Evolutionary conservation across 2,113 vertebrate species (phyloP), one percentile per base, ranked within the genome.

Genomic region (Chionodraco myersi): DNA sequence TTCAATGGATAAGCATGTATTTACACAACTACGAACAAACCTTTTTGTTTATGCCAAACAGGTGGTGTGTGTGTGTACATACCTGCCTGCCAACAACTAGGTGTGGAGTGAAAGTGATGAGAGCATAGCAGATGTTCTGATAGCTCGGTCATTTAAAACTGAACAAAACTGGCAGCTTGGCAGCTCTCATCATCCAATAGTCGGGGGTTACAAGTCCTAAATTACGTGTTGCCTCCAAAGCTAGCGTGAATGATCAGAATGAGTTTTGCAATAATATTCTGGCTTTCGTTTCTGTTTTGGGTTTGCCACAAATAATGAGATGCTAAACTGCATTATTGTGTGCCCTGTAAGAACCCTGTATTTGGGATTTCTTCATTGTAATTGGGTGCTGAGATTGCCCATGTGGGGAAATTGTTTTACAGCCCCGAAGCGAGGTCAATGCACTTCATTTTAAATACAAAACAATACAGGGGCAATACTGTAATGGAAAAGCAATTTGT

Each of bases 111-210:
- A 85, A 76, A 80, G 85, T 83, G 71, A 89, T 69, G 89, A 80
- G 76, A 81, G 84, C 11, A 23, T 18, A 79, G 84, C 92, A 92
- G 92, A 91, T 92, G 90, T 93, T 88, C 77, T 74, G 85, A 89
- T 77, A 72, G 68, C 84, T 86, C 83, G 72, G 77, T 86, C 79
- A 68, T 91, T 91, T 85, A 89, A 89, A 90, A 80, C 72, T 49
- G 73, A 89, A 75, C 65, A 85, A 59, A 88, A 76, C 76, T 77
- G 82, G 77, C 83, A 90, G 78, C 84, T 18, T 48, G 47, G 62
- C 65, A 79, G 77, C 75, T 81, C 72, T 75, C 62, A 58, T 68
- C 49, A 75, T 88, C 66, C 83, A 71, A 72, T 48, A 79, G 75
- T 78, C 44, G n/a, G 54, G 77, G 86, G 84, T 87, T 81, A 75